phyloP scores from a whole-genome alignment of 2,888 invertebrate species.

The Andrena trimmerana region DNA sequence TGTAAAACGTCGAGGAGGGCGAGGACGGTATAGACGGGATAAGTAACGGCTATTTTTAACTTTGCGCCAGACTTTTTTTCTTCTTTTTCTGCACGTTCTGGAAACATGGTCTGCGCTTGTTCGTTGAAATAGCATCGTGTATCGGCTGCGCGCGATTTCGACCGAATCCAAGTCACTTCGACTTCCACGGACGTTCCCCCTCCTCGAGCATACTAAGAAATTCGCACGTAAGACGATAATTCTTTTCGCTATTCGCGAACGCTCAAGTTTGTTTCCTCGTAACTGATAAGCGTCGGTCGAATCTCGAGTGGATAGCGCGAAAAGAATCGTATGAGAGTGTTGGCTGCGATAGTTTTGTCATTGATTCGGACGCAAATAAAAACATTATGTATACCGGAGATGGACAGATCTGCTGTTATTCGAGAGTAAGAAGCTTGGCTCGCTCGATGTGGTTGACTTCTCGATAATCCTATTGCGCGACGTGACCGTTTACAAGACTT shows the following conservation, averaged over 20 bases:
- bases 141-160: background rate
- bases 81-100: constrained; percentile 41
- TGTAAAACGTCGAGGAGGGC: background rate
- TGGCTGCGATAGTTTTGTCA: background rate
- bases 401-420: constrained; percentile 58
- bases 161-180: background rate
- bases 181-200: background rate
- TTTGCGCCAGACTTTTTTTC: constrained; percentile 39
- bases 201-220: background rate
- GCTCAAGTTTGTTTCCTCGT: background rate
- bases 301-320: constrained; percentile 9
- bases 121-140: constrained; percentile 20
- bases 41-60: constrained; percentile 61
- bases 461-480: constrained; percentile 60
- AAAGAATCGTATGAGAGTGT: constrained; percentile 13
- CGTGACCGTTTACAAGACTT: background rate
- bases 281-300: constrained; percentile 13
- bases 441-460: constrained; percentile 60
- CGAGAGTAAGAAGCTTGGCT: constrained; percentile 60
- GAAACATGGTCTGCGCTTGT: constrained; percentile 40
- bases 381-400: background rate
- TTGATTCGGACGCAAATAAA: background rate
- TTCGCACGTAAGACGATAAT: background rate
- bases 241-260: background rate
- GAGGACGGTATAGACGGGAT: background rate